Conservation (phyloP, 2,113 vertebrate genomes). For the Serilophus lunatus region DNA sequence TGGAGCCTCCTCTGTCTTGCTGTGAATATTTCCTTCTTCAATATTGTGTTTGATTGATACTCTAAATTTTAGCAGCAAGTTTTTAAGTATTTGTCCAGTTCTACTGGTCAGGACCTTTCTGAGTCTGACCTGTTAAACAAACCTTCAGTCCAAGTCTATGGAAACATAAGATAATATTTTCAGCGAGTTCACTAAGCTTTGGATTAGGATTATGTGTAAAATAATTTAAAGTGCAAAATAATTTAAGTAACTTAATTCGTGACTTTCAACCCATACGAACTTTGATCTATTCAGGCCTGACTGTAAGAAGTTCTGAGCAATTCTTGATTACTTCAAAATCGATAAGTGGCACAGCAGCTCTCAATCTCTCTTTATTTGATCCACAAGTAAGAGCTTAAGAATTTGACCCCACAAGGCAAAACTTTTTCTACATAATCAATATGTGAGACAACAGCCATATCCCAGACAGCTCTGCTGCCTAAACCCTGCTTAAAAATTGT, state of each 20-base stretch:
- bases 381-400: background rate
- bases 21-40: background rate
- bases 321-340: background rate
- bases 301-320: background rate
- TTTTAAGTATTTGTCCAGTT: background rate
- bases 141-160: background rate
- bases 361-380: constrained; percentile 24
- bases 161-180: background rate
- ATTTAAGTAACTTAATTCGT: background rate
- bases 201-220: background rate
- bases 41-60: background rate
- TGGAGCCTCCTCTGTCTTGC: background rate
- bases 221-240: background rate
- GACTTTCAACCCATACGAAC: background rate
- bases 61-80: background rate
- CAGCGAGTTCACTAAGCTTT: background rate
- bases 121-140: background rate
- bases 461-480: background rate
- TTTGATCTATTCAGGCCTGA: background rate
- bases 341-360: background rate
- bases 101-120: background rate
- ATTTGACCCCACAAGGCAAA: constrained; percentile 7
- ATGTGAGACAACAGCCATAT: background rate
- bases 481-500: background rate
- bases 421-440: background rate